These are phyloP conservation scores for Augochlora pura DNA, from an alignment of 1,140 invertebrate genomes.

Conservation along the genomic window DNA sequence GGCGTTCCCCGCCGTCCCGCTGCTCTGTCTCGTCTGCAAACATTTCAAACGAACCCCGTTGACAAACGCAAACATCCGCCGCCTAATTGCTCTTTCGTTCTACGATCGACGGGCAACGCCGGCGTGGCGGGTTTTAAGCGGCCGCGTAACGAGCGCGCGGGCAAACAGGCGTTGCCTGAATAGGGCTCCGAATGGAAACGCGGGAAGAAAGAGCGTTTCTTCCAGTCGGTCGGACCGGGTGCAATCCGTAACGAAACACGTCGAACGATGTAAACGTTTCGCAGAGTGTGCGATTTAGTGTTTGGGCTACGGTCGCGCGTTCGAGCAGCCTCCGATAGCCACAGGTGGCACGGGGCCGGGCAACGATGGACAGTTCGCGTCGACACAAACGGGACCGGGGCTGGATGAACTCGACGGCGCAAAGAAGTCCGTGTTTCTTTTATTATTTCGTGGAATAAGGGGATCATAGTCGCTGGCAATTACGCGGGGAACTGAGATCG, in stretches of 20 bases:
- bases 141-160: no score
- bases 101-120: no score
- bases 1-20: constrained; percentile 66
- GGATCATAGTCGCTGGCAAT: not conserved
- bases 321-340: constrained; percentile 11
- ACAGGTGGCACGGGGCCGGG: constrained; percentile 32
- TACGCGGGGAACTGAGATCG: not conserved
- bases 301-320: not conserved
- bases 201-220: not conserved
- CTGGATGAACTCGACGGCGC: not conserved
- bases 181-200: no score
- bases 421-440: not conserved
- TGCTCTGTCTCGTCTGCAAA: constrained; percentile 76
- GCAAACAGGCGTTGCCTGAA: no score
- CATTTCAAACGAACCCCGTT: not conserved
- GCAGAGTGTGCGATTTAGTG: not conserved
- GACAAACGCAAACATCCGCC: not conserved
- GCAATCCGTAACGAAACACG: not conserved
- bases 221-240: not conserved
- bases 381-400: not conserved
- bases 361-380: constrained; percentile 11
- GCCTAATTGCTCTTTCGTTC: not conserved
- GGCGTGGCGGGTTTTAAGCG: no score
- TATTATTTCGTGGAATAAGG: no score
- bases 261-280: not conserved